Conservation (phyloP, 2,113 vertebrate species). For the Fregata magnificens region DNA sequence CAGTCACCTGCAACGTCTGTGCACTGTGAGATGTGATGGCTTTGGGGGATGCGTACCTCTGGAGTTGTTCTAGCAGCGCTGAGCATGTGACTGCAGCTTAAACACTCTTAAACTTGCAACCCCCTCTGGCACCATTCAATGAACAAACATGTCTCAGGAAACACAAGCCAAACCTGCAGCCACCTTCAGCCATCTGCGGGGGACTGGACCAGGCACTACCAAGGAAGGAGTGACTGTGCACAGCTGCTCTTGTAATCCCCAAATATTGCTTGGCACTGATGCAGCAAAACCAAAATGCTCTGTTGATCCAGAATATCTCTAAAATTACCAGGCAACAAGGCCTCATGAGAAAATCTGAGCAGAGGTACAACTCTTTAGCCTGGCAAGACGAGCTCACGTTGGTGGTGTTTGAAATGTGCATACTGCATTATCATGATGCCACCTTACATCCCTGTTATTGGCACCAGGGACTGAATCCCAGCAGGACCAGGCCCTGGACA, state of each 20-base stretch:
- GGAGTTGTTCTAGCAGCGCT: background rate
- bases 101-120: background rate
- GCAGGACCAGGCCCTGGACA: background rate
- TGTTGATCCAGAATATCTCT: background rate
- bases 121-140: background rate
- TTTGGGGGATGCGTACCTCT: background rate
- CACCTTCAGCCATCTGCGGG: background rate
- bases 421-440: background rate
- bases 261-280: background rate
- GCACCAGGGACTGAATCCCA: background rate
- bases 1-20: accelerated
- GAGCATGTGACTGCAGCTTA: background rate
- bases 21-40: background rate
- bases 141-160: background rate
- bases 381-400: background rate
- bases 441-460: background rate
- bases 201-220: background rate
- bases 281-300: background rate
- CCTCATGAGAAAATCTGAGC: background rate
- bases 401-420: background rate
- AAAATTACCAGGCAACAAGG: background rate
- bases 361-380: background rate
- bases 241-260: background rate
- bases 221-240: background rate
- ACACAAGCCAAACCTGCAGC: background rate